These are phyloP conservation scores for Halcyon smyrnensis DNA, from an alignment of 2,797 vertebrate species.

Conservation along the genomic window DNA sequence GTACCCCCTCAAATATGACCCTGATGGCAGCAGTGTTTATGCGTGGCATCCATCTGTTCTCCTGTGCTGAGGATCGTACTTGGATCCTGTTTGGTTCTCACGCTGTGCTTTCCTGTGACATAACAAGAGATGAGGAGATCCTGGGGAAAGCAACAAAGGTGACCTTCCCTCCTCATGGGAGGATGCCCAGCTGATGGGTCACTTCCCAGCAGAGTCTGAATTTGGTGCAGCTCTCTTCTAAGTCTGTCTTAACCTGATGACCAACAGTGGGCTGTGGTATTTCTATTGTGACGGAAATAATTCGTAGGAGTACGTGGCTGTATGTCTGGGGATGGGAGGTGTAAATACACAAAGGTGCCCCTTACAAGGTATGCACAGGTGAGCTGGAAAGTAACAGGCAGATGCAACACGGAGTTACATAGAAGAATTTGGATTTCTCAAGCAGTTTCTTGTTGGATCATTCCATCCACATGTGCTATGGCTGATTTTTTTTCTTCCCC, in stretches of 20 bases:
- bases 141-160: background rate
- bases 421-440: background rate
- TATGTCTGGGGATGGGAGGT: background rate
- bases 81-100: background rate
- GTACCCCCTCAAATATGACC: background rate
- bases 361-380: background rate
- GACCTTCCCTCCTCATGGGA: background rate
- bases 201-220: background rate
- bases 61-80: background rate
- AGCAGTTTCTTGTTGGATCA: background rate
- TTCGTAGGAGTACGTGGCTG: background rate
- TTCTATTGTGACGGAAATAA: background rate
- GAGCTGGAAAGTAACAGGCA: background rate
- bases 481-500: background rate
- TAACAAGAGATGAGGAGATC: background rate
- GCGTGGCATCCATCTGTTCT: background rate
- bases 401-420: background rate
- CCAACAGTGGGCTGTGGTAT: background rate
- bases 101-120: background rate
- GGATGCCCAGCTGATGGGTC: background rate
- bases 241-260: background rate
- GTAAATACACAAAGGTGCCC: background rate
- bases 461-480: background rate
- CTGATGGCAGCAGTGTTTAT: background rate
- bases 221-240: background rate